Evolutionary conservation across 2,797 vertebrate genomes (phyloP).

Genomic region (Sebastes itinus): DNA sequence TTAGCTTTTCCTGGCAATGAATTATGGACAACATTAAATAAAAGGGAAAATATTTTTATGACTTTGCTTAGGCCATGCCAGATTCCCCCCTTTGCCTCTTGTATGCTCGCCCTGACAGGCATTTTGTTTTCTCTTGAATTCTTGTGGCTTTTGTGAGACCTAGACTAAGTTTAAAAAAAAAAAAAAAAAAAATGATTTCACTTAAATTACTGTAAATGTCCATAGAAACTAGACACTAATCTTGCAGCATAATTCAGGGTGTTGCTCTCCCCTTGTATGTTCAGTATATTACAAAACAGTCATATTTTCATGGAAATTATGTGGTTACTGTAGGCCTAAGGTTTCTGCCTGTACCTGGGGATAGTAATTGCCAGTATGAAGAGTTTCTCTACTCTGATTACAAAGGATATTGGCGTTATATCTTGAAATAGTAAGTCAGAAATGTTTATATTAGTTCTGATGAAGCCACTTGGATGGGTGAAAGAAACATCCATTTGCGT

Average conservation of each 20-base stretch:
- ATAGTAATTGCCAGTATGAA: neutral
- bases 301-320: neutral
- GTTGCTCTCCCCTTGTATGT: neutral
- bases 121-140: slow-evolving; percentile 81
- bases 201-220: neutral
- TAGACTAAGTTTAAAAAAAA: slow-evolving; percentile 34
- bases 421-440: neutral
- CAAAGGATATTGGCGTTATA: neutral
- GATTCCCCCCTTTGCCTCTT: slow-evolving; percentile 79
- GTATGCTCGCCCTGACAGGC: slow-evolving; percentile 79
- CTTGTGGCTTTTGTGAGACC: slow-evolving; percentile 76
- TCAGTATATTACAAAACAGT: neutral
- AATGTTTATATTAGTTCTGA: neutral
- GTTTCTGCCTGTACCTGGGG: neutral
- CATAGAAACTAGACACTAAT: neutral
- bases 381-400: neutral
- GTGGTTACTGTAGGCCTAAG: neutral
- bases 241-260: neutral
- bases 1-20: slow-evolving; percentile 99
- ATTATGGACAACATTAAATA: slow-evolving; percentile 99
- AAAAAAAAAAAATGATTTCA: neutral
- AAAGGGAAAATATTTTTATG: slow-evolving; percentile 99
- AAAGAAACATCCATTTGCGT: neutral
- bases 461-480: neutral
- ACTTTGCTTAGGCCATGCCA: slow-evolving; percentile 92